Conservation (phyloP, 2,797 vertebrate genomes). For the Urophycis tenuis region DNA sequence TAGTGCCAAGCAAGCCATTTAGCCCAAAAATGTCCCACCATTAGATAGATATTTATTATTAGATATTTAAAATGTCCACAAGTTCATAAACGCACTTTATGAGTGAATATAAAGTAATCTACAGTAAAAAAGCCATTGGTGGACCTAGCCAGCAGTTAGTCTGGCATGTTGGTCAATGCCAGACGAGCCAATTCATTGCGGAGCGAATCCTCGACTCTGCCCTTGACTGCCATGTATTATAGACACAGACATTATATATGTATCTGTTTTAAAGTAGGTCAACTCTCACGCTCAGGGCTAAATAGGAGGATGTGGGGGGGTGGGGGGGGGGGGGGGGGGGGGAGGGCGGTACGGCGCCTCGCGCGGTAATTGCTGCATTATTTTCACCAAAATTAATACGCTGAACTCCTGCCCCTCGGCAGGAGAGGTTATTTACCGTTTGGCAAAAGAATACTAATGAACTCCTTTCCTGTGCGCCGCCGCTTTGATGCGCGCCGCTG, state of each 20-base stretch:
- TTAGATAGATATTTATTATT: neutral
- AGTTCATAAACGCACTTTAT: neutral
- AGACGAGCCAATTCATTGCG: neutral
- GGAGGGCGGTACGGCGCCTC: neutral
- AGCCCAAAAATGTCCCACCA: neutral
- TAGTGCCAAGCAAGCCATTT: neutral
- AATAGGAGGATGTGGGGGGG: constrained; percentile 22
- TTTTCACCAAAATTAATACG: constrained; percentile 55
- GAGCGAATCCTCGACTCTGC: neutral
- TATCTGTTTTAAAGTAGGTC: constrained; percentile 29
- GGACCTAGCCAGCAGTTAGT: neutral
- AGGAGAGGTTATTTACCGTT: constrained; percentile 53
- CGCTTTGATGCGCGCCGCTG: constrained; percentile 53
- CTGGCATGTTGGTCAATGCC: neutral
- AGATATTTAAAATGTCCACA: neutral
- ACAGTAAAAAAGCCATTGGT: neutral
- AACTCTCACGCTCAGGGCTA: constrained; percentile 43
- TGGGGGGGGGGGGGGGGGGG: neutral
- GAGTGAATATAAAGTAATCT: neutral
- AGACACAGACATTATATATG: neutral
- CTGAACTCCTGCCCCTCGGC: constrained; percentile 55
- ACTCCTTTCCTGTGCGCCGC: constrained; percentile 40
- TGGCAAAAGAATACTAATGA: constrained; percentile 57
- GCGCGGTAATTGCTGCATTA: constrained; percentile 52
- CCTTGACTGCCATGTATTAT: neutral